Evolutionary conservation across 2,113 vertebrate species (phyloP).

Genomic region (Hippocampus mohnikei): DNA sequence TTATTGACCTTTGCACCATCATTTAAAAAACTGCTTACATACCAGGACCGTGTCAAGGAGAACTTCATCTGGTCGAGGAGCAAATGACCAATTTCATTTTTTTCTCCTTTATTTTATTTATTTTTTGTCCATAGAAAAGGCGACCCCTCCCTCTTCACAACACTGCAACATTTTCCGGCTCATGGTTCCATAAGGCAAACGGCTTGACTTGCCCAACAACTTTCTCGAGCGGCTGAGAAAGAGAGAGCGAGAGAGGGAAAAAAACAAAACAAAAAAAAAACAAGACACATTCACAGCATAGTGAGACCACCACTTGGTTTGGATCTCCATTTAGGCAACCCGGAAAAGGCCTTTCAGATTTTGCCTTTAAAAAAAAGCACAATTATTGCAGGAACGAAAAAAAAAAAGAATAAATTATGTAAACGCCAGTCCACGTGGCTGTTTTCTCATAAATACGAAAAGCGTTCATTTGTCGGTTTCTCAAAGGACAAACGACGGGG

Average conservation of each 20-base stretch:
- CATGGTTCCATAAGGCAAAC: slow-evolving; percentile 58
- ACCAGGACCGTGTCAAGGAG: slow-evolving; percentile 45
- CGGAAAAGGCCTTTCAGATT: slow-evolving; percentile 24
- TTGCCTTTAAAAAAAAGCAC: slow-evolving; percentile 30
- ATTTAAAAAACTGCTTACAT: slow-evolving; percentile 62
- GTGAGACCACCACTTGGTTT: slow-evolving; percentile 52
- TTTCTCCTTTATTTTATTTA: background rate
- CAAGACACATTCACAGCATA: slow-evolving; percentile 51
- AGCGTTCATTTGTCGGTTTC: background rate
- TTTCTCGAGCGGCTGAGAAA: slow-evolving; percentile 17
- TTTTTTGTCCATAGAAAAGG: slow-evolving; percentile 37
- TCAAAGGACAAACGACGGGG: slow-evolving; percentile 13
- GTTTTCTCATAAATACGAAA: slow-evolving; percentile 44
- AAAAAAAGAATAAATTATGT: slow-evolving; percentile 54
- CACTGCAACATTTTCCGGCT: slow-evolving; percentile 26
- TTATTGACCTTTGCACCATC: slow-evolving; percentile 57
- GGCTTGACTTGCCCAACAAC: slow-evolving; percentile 4
- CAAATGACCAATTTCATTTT: slow-evolving; percentile 26
- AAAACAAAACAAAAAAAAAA: background rate
- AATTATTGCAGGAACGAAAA: slow-evolving; percentile 38
- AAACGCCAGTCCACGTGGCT: slow-evolving; percentile 45
- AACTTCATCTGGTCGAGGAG: slow-evolving; percentile 8
- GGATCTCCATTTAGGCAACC: slow-evolving; percentile 28
- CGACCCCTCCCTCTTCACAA: slow-evolving; percentile 2
- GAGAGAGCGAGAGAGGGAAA: too few relatives aligned